phyloP scores from a whole-genome alignment of 2,888 invertebrate genomes.

The Ceraclea dissimilis region DNA sequence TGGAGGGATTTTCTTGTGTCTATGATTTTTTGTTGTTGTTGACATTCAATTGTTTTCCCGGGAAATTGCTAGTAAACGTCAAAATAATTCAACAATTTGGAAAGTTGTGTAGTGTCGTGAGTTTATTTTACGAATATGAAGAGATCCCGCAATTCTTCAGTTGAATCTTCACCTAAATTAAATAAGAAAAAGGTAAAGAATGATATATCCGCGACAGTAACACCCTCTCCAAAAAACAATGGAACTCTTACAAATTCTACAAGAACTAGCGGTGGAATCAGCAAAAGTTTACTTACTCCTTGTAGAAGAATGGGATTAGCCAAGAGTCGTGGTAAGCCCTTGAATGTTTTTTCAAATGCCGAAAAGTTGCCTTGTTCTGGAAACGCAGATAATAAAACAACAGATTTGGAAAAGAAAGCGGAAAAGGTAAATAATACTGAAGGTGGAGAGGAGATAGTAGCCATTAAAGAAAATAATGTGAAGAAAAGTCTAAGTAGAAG shows the following conservation, averaged over 20 bases:
- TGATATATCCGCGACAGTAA: background rate
- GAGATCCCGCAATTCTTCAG: constrained; percentile 1
- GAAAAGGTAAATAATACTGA: background rate
- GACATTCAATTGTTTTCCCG: constrained; percentile 5
- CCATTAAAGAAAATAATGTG: background rate
- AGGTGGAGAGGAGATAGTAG: background rate
- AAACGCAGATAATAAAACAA: background rate
- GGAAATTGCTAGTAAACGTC: constrained; percentile 2
- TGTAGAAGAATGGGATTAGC: constrained; percentile 48
- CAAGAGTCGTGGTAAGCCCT: constrained; percentile 29
- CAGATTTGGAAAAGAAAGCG: background rate
- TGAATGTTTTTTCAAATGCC: constrained; percentile 7
- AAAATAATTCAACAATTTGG: background rate
- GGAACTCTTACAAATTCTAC: constrained; percentile 32
- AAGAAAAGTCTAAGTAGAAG: no score
- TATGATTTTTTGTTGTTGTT: no score
- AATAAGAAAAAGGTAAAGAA: constrained; percentile 7
- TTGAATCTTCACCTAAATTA: background rate
- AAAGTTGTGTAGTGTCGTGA: background rate
- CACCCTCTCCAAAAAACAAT: background rate
- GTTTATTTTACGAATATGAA: constrained; percentile 8
- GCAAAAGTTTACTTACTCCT: constrained; percentile 46
- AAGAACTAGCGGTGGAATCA: constrained; percentile 46
- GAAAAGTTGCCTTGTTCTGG: background rate
- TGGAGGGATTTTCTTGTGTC: no score